Percentiles rank a stretch among this genome's conserved stretches.
These are phyloP conservation scores for Anthophora plumipes DNA, from an alignment of 2,888 invertebrate genomes.

Conservation along the genomic window DNA sequence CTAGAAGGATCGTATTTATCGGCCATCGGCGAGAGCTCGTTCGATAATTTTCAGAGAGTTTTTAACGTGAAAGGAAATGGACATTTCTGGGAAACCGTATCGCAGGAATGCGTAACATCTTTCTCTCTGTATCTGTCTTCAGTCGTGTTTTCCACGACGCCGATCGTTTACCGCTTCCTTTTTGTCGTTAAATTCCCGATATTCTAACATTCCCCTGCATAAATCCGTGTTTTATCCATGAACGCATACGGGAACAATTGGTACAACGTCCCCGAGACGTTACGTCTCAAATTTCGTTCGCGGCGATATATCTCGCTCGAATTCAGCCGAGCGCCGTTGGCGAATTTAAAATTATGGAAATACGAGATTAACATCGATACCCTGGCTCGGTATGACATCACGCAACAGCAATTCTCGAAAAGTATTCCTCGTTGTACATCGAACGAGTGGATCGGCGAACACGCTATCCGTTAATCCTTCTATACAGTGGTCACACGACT, in stretches of 20 bases:
- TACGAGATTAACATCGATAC: not conserved
- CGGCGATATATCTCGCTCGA: not conserved
- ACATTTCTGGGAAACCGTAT: not conserved
- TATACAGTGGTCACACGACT: not conserved
- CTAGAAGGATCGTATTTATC: constrained; percentile 31
- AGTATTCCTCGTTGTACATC: not conserved
- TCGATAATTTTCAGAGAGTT: not conserved
- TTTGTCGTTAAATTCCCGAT: constrained; percentile 3
- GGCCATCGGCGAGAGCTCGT: not conserved
- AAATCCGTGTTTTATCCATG: not conserved
- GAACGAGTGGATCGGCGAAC: too few species aligned
- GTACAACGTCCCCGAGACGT: not conserved
- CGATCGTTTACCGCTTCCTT: not conserved
- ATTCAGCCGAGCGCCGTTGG: not conserved
- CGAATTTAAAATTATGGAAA: not conserved
- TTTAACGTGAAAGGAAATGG: not conserved
- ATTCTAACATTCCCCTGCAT: not conserved
- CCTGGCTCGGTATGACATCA: not conserved
- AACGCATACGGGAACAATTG: not conserved
- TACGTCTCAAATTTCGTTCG: not conserved
- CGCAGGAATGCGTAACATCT: constrained; percentile 20
- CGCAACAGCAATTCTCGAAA: not conserved
- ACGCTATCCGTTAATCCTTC: not conserved
- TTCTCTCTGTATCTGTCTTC: too few species aligned
- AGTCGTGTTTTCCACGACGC: not conserved